A percentile compares a stretch with the other conserved stretches of the same genome.
phyloP scores from a whole-genome alignment of 1,140 invertebrate species.

The Apis cerana region DNA sequence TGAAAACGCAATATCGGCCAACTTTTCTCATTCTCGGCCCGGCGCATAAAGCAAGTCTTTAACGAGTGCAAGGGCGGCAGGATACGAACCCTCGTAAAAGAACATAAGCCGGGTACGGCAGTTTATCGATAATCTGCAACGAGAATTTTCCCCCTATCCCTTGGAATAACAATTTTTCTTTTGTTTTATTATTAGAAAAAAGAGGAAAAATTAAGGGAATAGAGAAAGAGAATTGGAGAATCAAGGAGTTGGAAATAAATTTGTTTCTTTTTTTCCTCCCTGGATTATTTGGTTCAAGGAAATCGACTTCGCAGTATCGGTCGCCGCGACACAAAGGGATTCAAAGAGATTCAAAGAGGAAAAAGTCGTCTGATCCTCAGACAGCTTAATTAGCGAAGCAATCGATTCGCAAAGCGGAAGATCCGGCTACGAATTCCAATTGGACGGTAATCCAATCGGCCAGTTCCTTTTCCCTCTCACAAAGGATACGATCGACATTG shows the following conservation, averaged over 20 bases:
- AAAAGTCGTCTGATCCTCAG: neutral
- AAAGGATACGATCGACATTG: neutral
- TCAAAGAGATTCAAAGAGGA: neutral
- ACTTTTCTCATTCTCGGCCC: slow-evolving; percentile 24
- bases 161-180: too few species aligned
- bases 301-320: neutral
- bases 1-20: neutral
- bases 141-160: neutral
- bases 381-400: neutral
- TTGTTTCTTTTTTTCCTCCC: too few species aligned
- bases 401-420: neutral
- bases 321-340: neutral
- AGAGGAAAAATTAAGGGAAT: too few species aligned
- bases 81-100: neutral
- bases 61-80: slow-evolving; percentile 4
- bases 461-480: neutral
- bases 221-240: too few species aligned
- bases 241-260: too few species aligned
- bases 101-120: neutral
- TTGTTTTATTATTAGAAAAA: too few species aligned
- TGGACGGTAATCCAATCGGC: neutral
- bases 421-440: neutral
- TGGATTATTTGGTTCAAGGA: too few species aligned
- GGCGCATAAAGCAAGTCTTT: neutral
- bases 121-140: neutral